Evolutionary conservation across 1,140 invertebrate species (phyloP).

Genomic region (Scylla paramamosain): DNA sequence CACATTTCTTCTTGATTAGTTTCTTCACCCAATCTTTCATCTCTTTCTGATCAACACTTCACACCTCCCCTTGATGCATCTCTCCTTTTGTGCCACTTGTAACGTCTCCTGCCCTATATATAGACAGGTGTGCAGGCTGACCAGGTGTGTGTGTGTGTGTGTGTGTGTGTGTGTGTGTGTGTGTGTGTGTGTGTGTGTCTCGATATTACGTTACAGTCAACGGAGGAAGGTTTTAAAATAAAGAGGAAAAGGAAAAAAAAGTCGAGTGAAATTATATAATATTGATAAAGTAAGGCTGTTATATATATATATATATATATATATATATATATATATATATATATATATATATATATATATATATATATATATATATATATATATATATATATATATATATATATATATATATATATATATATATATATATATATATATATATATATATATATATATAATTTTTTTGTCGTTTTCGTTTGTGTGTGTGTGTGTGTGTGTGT

Average conservation of each 20-base stretch:
- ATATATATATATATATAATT: neutral
- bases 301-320: slow-evolving; percentile 32
- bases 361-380: neutral
- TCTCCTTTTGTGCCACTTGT: neutral
- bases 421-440: slow-evolving; percentile 26
- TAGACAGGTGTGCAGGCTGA: too few relatives aligned
- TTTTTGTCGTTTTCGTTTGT: too few relatives aligned
- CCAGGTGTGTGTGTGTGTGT: neutral
- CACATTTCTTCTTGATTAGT: neutral
- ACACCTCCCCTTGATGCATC: neutral
- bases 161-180: slow-evolving; percentile 11
- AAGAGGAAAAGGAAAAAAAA: neutral
- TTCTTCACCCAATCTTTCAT: neutral
- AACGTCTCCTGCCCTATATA: neutral
- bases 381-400: slow-evolving; percentile 26
- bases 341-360: slow-evolving; percentile 13
- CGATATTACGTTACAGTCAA: neutral
- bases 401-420: slow-evolving; percentile 26
- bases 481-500: too few relatives aligned
- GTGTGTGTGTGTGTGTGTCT: slow-evolving; percentile 1
- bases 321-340: slow-evolving; percentile 39
- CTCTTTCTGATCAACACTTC: neutral
- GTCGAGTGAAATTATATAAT: neutral
- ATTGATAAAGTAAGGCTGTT: too few relatives aligned
- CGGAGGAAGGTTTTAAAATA: neutral